Conservation (phyloP, 2,797 vertebrate species). For the Poeciliopsis turneri region DNA sequence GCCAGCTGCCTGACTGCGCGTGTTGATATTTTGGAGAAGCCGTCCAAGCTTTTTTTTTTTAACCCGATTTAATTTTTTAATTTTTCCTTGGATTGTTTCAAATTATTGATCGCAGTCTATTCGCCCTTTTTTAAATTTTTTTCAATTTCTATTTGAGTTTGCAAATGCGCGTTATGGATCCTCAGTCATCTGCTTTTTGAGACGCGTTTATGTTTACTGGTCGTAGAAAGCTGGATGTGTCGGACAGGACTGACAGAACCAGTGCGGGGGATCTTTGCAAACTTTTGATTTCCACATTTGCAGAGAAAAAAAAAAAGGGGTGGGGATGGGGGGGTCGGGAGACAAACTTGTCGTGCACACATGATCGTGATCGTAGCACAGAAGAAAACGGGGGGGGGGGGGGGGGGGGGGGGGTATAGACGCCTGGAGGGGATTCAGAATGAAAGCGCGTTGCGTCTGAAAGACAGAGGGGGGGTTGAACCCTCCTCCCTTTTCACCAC, state of each 20-base stretch:
- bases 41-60: slow-evolving; percentile 51
- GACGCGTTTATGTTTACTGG: neutral
- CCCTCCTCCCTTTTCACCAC: slow-evolving; percentile 72
- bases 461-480: slow-evolving; percentile 78
- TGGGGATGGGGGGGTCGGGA: too few species aligned
- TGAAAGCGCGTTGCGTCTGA: slow-evolving; percentile 59
- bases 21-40: slow-evolving; percentile 59
- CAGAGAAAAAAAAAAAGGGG: neutral
- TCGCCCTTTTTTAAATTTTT: too few species aligned
- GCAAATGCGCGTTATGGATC: neutral
- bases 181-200: neutral
- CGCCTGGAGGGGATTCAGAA: slow-evolving; percentile 67
- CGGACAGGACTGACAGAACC: slow-evolving; percentile 23
- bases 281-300: slow-evolving; percentile 60
- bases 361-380: slow-evolving; percentile 34
- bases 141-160: neutral
- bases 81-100: slow-evolving; percentile 27
- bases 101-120: neutral
- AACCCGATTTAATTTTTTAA: too few species aligned
- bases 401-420: slow-evolving; percentile 23
- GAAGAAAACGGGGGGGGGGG: slow-evolving; percentile 8
- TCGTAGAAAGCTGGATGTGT: slow-evolving; percentile 14
- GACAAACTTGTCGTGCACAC: slow-evolving; percentile 33
- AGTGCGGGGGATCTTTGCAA: slow-evolving; percentile 41
- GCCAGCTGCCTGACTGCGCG: slow-evolving; percentile 66